A percentile compares a stretch with the other conserved stretches of the same genome.
These are phyloP conservation scores for Aegithalos caudatus DNA, from an alignment of 2,113 vertebrate genomes.

Conservation along the genomic window DNA sequence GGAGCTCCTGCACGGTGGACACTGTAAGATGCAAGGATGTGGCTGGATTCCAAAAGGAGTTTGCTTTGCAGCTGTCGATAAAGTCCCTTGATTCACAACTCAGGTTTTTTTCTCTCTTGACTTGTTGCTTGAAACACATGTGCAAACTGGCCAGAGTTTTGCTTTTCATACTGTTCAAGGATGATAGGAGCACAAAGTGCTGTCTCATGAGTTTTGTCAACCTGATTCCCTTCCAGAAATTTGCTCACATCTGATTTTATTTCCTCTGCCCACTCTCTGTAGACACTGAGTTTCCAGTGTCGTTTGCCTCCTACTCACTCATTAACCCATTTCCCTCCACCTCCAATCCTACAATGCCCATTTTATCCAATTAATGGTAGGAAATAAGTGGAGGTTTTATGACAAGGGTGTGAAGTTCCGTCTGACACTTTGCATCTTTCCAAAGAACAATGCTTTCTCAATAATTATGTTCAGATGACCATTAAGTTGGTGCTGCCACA, in stretches of 20 bases:
- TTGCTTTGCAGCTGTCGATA: slow-evolving; percentile 29
- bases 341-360: neutral
- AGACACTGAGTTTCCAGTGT: slow-evolving; percentile 73
- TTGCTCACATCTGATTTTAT: slow-evolving; percentile 72
- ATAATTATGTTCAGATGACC: slow-evolving; percentile 48
- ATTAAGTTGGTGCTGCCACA: slow-evolving; percentile 38
- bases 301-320: slow-evolving; percentile 61
- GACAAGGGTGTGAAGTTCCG: slow-evolving; percentile 39
- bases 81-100: slow-evolving; percentile 45
- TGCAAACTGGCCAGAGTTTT: slow-evolving; percentile 45
- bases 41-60: slow-evolving; percentile 53
- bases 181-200: slow-evolving; percentile 36
- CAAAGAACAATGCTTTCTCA: slow-evolving; percentile 46
- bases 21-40: neutral
- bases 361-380: slow-evolving; percentile 48
- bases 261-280: slow-evolving; percentile 71
- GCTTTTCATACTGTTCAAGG: slow-evolving; percentile 3
- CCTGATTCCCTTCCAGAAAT: slow-evolving; percentile 55
- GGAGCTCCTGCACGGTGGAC: neutral
- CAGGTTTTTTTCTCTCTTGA: slow-evolving; percentile 30
- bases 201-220: slow-evolving; percentile 61
- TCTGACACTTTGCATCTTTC: slow-evolving; percentile 23
- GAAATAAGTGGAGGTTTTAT: slow-evolving; percentile 51
- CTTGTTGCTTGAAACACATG: slow-evolving; percentile 48
- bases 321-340: slow-evolving; percentile 47